Evolutionary conservation across 2,797 vertebrate genomes (phyloP).

Genomic region (Percopsis omiscomaycus): DNA sequence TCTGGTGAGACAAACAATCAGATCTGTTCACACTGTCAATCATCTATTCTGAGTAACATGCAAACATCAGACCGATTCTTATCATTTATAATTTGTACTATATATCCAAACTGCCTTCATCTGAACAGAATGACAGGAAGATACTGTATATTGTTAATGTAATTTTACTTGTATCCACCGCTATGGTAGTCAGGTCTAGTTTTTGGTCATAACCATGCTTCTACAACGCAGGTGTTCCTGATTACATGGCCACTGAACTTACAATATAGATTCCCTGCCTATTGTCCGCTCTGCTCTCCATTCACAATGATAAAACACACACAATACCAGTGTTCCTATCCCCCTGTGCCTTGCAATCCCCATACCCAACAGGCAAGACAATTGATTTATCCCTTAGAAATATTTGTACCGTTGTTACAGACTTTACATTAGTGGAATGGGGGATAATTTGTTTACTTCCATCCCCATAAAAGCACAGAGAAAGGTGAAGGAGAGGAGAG

Average conservation of each 20-base stretch:
- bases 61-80: no score
- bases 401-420: slow-evolving; percentile 39
- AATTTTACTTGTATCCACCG: no score
- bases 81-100: no score
- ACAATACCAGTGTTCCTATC: neutral
- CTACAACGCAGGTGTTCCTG: neutral
- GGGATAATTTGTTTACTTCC: slow-evolving; percentile 65
- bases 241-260: neutral
- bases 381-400: slow-evolving; percentile 42
- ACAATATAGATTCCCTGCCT: neutral
- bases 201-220: neutral
- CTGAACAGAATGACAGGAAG: no score
- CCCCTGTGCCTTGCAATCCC: neutral
- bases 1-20: neutral
- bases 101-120: no score
- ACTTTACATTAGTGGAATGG: slow-evolving; percentile 38
- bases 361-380: slow-evolving; percentile 16
- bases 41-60: slow-evolving; percentile 14
- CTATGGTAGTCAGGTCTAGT: no score
- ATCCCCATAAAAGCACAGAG: slow-evolving; percentile 27
- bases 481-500: slow-evolving; percentile 16
- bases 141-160: no score
- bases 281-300: neutral
- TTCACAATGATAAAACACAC: neutral
- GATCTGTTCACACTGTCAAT: slow-evolving; percentile 34